Evolutionary conservation across 1,140 invertebrate species (phyloP), one percentile per base, ranked within the genome.

Genomic region (Liolophura sinensis): DNA sequence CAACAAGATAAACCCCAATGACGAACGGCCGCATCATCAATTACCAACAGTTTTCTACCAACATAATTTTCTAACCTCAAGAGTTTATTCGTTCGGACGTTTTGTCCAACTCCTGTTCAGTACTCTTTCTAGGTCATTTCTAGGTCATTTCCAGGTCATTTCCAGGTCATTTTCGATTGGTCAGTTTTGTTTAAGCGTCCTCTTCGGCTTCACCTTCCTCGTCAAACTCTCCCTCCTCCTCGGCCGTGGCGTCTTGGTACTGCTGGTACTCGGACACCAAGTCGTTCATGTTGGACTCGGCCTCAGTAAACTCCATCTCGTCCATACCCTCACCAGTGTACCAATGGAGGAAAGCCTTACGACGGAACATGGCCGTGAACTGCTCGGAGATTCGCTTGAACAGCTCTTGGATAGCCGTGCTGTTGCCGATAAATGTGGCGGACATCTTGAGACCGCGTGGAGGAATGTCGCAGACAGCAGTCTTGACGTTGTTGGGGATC

Each of bases 301-400:
- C 89, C 83, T 91, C 89, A 46, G 87, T 89, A 81, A 92, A 91
- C 75, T 92, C 90, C 87, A 89, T 89, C 75, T 92, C 90, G 75
- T 92, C 90, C 90, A 92, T 92, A 4, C 91, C 91, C 73, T 91
- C 92, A 6, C 90, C 90, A 88, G 91, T 92, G 78, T 92, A 92
- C 89, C 89, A 90, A 71, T 90, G 89, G 54, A 90, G 73, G 87
- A 93, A 93, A 75, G 92, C 91, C 79, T 92, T 93, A 27, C 89
- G 83, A 31, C 88, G 81, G 80, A 90, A 90, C 90, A 91, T 91
- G 5, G 88, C 88, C 68, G 89, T 89, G 77, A 91, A 92, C 71
- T 91, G 89, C 71, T 92, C 90, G 9, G 88, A 89, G 64, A 92
- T 89, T 60, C 91, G 84, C 78, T 91, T 91, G 80, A 93, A 92